Evolutionary conservation across 2,888 invertebrate species (phyloP).

Genomic region (Cephonodes hylas): DNA sequence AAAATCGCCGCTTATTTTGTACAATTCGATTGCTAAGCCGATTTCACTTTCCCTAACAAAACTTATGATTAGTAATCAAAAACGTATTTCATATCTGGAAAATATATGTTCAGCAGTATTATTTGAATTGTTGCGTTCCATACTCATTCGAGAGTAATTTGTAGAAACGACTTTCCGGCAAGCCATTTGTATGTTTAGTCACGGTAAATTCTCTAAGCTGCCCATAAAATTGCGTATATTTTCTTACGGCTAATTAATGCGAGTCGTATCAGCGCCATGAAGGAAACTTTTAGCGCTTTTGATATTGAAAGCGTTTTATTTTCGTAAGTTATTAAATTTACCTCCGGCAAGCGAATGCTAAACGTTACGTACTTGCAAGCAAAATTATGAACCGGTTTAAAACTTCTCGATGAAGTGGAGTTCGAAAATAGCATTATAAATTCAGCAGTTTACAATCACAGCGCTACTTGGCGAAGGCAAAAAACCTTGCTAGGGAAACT

Average conservation of each 20-base stretch:
- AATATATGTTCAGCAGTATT: not conserved
- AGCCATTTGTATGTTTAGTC: not conserved
- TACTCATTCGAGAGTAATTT: not conserved
- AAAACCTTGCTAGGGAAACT: conserved; percentile 73
- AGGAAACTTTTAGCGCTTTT: not conserved
- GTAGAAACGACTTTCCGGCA: not conserved
- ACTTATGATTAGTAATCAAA: not conserved
- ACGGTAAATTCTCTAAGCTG: not conserved
- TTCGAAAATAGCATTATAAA: conserved; percentile 81
- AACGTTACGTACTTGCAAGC: conserved; percentile 62
- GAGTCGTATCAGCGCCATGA: not conserved
- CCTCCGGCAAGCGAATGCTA: conserved; percentile 40
- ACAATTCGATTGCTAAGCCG: conserved; percentile 35
- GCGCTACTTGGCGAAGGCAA: conserved; percentile 72
- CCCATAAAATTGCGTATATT: not conserved
- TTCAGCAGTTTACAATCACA: conserved; percentile 81
- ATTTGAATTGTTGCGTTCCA: not conserved
- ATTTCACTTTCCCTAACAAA: conserved; percentile 8
- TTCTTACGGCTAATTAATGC: not conserved
- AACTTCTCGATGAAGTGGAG: conserved; percentile 78
- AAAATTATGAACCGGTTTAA: conserved; percentile 73
- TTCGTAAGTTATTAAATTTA: conserved; percentile 39
- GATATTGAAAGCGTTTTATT: conserved; percentile 5
- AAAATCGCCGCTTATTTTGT: conserved; percentile 51
- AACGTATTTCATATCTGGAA: not conserved